Evolutionary conservation across 2,113 vertebrate species (phyloP), one percentile per base, ranked within the genome.

Genomic region (Rissa tridactyla): DNA sequence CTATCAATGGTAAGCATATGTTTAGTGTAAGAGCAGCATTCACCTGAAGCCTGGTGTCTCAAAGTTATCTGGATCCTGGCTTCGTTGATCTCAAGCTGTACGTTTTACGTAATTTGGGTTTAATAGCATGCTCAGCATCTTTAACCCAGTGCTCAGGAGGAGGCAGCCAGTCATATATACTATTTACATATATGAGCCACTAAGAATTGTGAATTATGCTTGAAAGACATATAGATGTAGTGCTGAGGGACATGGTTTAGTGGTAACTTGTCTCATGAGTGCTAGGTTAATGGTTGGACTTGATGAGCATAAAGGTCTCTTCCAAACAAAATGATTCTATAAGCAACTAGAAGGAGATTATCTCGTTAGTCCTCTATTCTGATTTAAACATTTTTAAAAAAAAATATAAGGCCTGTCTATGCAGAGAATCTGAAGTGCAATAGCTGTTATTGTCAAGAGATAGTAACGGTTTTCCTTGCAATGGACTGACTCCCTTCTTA

Each of bases 111-210:
- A 55, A 36, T 72, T 72, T 72, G 73, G 18, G 6, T 69, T 86
- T 75, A 42, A 25, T 61, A 22, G 12, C 2, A 15, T 26, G 82
- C 55, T 38, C 38, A 32, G 52, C 34, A 52, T 32, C 44, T 94
- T 81, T 84, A 79, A 44, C 42, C 14, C 84, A 42, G 13, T 92
- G 55, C 60, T 79, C 1, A 78, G 34, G 51, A 79, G 46, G n/a
- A 66, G 19, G 40, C 32, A 51, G 44, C n/a, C 87, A 57, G n/a
- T 51, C 27, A 8, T 30, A 6, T 29, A 2, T 32, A n/a, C 65
- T 57, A 81, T 76, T 51, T 55, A n/a, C 17, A 3, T n/a, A 5
- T 21, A 15, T 0, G 0, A 83, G 25, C 55, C 64, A 79, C 5
- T 32, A 54, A 70, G 16, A 82, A 29, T 14, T 54, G n/a, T 52